Evolutionary conservation across 2,888 invertebrate species (phyloP).

Genomic region (Ichneumon xanthorius): DNA sequence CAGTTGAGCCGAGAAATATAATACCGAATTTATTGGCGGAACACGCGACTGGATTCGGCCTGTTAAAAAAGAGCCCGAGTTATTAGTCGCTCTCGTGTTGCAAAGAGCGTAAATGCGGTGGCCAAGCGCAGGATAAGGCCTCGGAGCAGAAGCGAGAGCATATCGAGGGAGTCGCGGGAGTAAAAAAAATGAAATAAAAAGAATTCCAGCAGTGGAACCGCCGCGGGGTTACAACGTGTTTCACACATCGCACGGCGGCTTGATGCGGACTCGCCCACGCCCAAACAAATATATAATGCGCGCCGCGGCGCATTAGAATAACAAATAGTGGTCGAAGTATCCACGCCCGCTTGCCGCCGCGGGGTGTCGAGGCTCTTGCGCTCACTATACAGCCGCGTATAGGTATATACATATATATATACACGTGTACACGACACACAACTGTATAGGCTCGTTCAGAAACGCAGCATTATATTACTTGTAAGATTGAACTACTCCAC

Average conservation of each 20-base stretch:
- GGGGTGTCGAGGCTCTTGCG: slow-evolving; percentile 76
- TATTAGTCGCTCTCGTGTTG: slow-evolving; percentile 46
- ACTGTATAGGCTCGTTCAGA: background rate
- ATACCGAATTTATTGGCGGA: background rate
- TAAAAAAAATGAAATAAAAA: slow-evolving; percentile 17
- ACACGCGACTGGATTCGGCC: slow-evolving; percentile 24
- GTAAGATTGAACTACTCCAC: slow-evolving; percentile 38
- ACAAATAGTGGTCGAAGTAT: slow-evolving; percentile 83
- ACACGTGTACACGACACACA: slow-evolving; percentile 28
- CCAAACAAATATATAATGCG: slow-evolving; percentile 80
- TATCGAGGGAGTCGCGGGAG: background rate
- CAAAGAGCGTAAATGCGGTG: slow-evolving; percentile 65
- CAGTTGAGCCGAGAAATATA: slow-evolving; percentile 1
- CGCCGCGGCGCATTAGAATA: slow-evolving; percentile 82
- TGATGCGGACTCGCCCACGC: slow-evolving; percentile 75
- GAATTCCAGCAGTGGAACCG: slow-evolving; percentile 78
- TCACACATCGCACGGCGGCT: slow-evolving; percentile 79
- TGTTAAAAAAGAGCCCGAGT: slow-evolving; percentile 27
- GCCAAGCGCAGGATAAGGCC: slow-evolving; percentile 42
- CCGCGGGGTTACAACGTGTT: slow-evolving; percentile 81
- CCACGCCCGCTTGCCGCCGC: slow-evolving; percentile 81
- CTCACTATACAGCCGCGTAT: slow-evolving; percentile 41
- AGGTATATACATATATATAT: background rate
- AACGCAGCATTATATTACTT: slow-evolving; percentile 27
- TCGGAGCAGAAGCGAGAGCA: slow-evolving; percentile 41